Conservation (phyloP, 1,140 invertebrate genomes). For the Phenacoccus solenopsis region DNA sequence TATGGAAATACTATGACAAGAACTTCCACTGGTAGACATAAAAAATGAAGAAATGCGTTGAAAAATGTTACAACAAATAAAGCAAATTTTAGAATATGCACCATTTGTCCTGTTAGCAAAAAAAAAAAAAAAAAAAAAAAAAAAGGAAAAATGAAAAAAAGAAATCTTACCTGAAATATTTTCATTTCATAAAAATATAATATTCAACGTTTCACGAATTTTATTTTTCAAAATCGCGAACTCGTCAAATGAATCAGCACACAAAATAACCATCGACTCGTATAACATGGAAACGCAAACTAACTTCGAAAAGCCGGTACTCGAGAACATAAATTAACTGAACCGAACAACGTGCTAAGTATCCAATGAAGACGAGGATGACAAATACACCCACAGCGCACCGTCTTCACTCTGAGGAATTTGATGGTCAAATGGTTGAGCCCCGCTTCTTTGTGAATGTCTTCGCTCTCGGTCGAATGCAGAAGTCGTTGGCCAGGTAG, state of each 20-base stretch:
- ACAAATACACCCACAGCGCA: constrained; percentile 7
- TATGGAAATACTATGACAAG: background rate
- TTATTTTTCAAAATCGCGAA: background rate
- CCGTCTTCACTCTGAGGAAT: constrained; percentile 9
- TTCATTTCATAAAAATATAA: background rate
- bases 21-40: background rate
- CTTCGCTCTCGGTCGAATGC: background rate
- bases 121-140: background rate
- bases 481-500: constrained; percentile 13
- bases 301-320: background rate
- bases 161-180: background rate
- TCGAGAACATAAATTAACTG: background rate
- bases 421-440: constrained; percentile 9
- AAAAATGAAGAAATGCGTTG: background rate
- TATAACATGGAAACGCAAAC: background rate
- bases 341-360: background rate
- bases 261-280: background rate
- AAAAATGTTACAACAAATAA: background rate
- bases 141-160: background rate
- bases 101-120: background rate
- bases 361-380: background rate
- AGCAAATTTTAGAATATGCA: background rate
- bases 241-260: background rate
- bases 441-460: background rate
- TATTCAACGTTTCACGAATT: no score